Base-by-base conservation (phyloP, 1,140 invertebrate genomes). In the Acromyrmex heyeri region DNA sequence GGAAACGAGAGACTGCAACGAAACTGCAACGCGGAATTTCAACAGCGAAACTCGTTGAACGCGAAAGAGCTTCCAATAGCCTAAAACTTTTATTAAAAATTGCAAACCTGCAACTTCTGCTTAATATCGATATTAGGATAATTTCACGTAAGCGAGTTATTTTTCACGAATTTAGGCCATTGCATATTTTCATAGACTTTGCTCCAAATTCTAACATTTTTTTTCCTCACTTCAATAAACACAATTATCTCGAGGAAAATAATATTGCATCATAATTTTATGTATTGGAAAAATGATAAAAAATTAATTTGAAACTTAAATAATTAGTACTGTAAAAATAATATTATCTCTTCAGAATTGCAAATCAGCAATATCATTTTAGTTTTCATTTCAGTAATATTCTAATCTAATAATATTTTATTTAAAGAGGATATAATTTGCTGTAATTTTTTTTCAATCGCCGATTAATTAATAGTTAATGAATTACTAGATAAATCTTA, bases 61-160 rank as follows among this genome's bases (percentile, higher is more conserved):
- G 65, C 38, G 79, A n/a, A 38, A 18, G 10, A 61, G 59, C 18
- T 61, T 48, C 14, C 18, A 55, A 83, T 83, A 48, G 38, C 38
- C 4, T 44, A 8, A 62, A 83, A 83, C 69, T 83, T 83, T 83
- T 75, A 83, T 83, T 73, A 73, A 73, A 75, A 83, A 62, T 75
- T 50, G 55, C 55, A 38, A 69, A 3, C n/a, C 14, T 16, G 69
- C 55, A 75, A 18, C n/a, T 73, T 62, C 14, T 8, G n/a, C 14
- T 48, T 73, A 21, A 75, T 83, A 61, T 75, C 55, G 38, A 82
- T 48, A n/a, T 30, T 21, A 4, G 53, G 27, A 73, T 83, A 50
- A 83, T 75, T 10, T 50, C 12, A 27, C 16, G 44, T 7, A 50
- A 44, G 24, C 55, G 24, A 21, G 38, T 18, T 61, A 75, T 55